phyloP scores from a whole-genome alignment of 2,888 invertebrate species.

The Mantis religiosa region DNA sequence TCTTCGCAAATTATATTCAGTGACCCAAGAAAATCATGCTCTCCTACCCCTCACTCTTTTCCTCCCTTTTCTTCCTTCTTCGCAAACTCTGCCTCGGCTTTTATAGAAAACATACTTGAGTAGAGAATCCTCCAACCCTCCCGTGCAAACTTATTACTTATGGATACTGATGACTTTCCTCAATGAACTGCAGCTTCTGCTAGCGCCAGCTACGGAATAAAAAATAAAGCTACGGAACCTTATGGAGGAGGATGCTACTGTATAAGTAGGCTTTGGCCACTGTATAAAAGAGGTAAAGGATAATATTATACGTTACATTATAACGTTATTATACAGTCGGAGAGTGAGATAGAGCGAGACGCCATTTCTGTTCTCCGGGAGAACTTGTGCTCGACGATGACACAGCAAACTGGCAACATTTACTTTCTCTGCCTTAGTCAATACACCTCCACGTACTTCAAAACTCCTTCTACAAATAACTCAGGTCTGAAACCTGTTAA shows the following conservation, averaged over 20 bases:
- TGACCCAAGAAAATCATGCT: conserved; percentile 28
- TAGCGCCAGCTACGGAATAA: conserved; percentile 1
- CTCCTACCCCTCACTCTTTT: conserved; percentile 34
- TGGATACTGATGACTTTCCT: conserved; percentile 35
- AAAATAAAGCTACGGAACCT: conserved; percentile 9
- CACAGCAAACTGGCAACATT: not conserved
- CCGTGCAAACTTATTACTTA: conserved; percentile 34
- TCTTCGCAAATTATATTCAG: conserved; percentile 23
- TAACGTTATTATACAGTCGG: conserved; percentile 29
- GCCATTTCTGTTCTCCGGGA: conserved; percentile 24
- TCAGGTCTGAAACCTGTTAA: no score
- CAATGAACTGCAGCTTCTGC: conserved; percentile 31
- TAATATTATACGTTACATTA: conserved; percentile 33
- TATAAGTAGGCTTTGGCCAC: conserved; percentile 22
- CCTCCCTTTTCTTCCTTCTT: conserved; percentile 36
- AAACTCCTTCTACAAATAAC: not conserved
- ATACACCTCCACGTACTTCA: no score
- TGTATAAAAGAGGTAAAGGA: conserved; percentile 20
- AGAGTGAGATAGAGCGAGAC: conserved; percentile 1
- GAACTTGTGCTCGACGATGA: not conserved
- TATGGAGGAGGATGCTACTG: conserved; percentile 15
- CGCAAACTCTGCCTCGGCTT: conserved; percentile 33
- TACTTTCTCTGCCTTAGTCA: not conserved
- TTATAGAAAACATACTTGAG: conserved; percentile 19
- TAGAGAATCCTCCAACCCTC: conserved; percentile 37